Evolutionary conservation across 2,888 invertebrate genomes (phyloP), one percentile per base, ranked within the genome.

Genomic region (Oligia fasciuncula): DNA sequence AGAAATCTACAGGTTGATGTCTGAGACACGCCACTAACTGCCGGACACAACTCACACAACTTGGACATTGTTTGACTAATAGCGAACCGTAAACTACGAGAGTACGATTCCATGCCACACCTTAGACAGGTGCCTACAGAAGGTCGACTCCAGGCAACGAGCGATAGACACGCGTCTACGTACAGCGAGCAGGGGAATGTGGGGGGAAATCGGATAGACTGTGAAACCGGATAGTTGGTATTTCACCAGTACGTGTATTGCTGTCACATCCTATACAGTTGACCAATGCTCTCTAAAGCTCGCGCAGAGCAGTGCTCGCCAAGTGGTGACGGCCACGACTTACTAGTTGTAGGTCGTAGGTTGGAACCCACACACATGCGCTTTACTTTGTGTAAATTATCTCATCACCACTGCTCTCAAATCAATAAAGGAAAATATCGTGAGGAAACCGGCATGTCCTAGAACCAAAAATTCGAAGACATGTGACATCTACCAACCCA

Each of bases 41-140:
- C 89, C 91, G 90, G 90, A 91, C 91, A 91, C 90, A 91, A 90
- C 89, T 87, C 89, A 87, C 92, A 87, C 92, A 94, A 93, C 88
- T 86, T 89, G 86, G 93, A 94, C 93, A 93, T 93, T 93, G 93
- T 94, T 94, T 94, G 93, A 94, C 94, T 94, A 94, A 95, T 94
- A 91, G 93, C 87, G 84, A 87, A 89, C 88, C 89, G 91, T 90
- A 90, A 92, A 92, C 91, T 90, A 86, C 14, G 29, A 66, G 73
- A 72, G 76, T 76, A 67, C 73, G 85, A 88, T 86, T 81, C 86
- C 91, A 90, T 65, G 40, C 8, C 76, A 69, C n/a, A 19, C 23
- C 14, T 54, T 13, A 75, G 43, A 67, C 17, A 57, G 2, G 6
- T n/a, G 54, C 4, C 14, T n/a, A 19, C 68, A 81, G 63, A 80